These are phyloP conservation scores for Poliocrania exsul DNA, from an alignment of 2,797 vertebrate species.

Conservation along the genomic window DNA sequence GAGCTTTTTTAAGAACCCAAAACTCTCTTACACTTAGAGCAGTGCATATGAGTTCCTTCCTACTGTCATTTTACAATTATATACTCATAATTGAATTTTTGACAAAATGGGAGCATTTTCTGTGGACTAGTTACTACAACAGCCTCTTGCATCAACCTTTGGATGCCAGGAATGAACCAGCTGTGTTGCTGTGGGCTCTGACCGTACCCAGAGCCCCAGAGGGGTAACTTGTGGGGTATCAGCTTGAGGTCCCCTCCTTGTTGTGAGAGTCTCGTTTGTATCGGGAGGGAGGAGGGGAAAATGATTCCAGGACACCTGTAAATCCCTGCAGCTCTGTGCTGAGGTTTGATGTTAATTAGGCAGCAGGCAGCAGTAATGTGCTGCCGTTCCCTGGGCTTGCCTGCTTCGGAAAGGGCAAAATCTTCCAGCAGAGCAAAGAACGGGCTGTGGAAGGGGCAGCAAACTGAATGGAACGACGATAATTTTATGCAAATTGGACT, in stretches of 20 bases:
- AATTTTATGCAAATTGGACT: constrained; percentile 76
- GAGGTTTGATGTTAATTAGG: constrained; percentile 77
- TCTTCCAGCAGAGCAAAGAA: constrained; percentile 70
- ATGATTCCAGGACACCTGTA: constrained; percentile 70
- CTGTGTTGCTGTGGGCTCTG: constrained; percentile 36
- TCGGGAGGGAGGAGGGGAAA: background rate
- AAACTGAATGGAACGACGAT: constrained; percentile 69
- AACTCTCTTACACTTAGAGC: background rate
- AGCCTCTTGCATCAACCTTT: constrained; percentile 32
- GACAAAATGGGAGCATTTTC: constrained; percentile 36
- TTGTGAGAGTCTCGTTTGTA: constrained; percentile 38
- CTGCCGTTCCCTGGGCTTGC: constrained; percentile 63
- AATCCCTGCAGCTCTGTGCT: constrained; percentile 71
- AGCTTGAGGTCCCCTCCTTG: constrained; percentile 61
- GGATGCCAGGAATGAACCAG: background rate
- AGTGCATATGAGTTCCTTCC: background rate
- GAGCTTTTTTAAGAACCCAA: background rate
- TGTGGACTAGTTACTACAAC: constrained; percentile 4
- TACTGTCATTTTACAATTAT: background rate
- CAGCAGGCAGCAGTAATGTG: constrained; percentile 67
- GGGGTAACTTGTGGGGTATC: background rate
- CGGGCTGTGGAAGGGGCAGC: constrained; percentile 62
- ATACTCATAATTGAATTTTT: constrained; percentile 6
- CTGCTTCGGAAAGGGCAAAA: constrained; percentile 66
- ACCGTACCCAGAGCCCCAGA: background rate